phyloP scores from a whole-genome alignment of 2,888 invertebrate species.

The Eubasilissa splendida region DNA sequence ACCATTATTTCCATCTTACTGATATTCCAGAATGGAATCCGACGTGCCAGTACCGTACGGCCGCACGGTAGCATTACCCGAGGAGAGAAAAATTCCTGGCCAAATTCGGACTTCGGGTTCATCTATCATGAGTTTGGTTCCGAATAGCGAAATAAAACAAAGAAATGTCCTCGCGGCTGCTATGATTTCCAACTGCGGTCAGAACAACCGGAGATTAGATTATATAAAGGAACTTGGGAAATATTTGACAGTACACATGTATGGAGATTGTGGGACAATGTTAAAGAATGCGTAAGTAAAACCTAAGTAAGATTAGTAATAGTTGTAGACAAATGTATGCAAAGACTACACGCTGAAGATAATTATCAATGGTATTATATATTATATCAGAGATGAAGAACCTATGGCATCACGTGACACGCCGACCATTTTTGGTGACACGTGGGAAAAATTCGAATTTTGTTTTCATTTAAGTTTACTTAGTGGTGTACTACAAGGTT shows the following conservation, averaged over 20 bases:
- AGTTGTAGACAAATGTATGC: too few species aligned
- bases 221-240: slow-evolving; percentile 71
- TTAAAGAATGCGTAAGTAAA: slow-evolving; percentile 52
- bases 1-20: too few species aligned
- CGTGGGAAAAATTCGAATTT: too few species aligned
- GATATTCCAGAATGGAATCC: slow-evolving; percentile 66
- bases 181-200: slow-evolving; percentile 70
- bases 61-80: slow-evolving; percentile 62
- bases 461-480: too few species aligned
- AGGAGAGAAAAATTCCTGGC: background rate
- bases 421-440: too few species aligned
- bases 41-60: slow-evolving; percentile 74
- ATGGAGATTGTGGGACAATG: slow-evolving; percentile 66
- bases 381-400: too few species aligned
- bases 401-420: too few species aligned
- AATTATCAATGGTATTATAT: too few species aligned
- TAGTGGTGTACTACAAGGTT: too few species aligned
- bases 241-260: slow-evolving; percentile 70
- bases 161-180: slow-evolving; percentile 67
- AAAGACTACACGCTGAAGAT: too few species aligned
- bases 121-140: slow-evolving; percentile 36
- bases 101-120: background rate
- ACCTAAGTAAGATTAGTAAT: too few species aligned
- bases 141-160: slow-evolving; percentile 60
- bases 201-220: slow-evolving; percentile 66